These are phyloP conservation scores for Campodea augens DNA, from an alignment of 1,140 invertebrate species.

Conservation along the genomic window DNA sequence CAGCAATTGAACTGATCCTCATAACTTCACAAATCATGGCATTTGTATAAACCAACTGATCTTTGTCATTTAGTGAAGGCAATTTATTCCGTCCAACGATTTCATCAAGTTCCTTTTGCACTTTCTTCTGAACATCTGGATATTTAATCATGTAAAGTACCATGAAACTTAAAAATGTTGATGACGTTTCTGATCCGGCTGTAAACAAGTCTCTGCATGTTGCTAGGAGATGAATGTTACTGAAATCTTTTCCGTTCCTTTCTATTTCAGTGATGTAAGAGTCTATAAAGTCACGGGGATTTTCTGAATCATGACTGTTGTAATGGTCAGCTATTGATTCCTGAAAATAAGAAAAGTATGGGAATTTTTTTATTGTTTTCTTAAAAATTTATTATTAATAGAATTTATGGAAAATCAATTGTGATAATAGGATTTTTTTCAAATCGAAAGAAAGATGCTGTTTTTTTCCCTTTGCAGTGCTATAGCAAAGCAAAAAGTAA, in stretches of 20 bases:
- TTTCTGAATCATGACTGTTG: not conserved
- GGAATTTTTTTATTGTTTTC: no score
- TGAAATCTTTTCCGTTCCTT: not conserved
- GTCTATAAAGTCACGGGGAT: slow-evolving; percentile 10
- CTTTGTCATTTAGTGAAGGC: slow-evolving; percentile 38
- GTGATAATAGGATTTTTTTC: not conserved
- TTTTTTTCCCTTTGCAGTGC: not conserved
- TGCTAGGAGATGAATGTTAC: slow-evolving; percentile 6
- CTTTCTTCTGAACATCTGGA: slow-evolving; percentile 37
- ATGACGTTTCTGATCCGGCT: slow-evolving; percentile 28
- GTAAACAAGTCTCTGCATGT: slow-evolving; percentile 30
- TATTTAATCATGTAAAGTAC: slow-evolving; percentile 39
- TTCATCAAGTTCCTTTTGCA: slow-evolving; percentile 45
- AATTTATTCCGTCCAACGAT: slow-evolving; percentile 39
- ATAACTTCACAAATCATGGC: not conserved
- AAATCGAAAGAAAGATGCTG: not conserved
- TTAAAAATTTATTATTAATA: not conserved
- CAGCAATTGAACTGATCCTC: not conserved
- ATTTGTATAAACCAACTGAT: slow-evolving; percentile 10
- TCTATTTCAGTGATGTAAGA: slow-evolving; percentile 8
- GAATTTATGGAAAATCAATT: not conserved
- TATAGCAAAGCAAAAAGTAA: not conserved
- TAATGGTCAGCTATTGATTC: slow-evolving; percentile 7
- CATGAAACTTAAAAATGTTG: slow-evolving; percentile 28
- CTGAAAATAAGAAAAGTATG: no score